These are phyloP conservation scores for Camponotus vicinus DNA, from an alignment of 1,140 invertebrate genomes.

Conservation along the genomic window DNA sequence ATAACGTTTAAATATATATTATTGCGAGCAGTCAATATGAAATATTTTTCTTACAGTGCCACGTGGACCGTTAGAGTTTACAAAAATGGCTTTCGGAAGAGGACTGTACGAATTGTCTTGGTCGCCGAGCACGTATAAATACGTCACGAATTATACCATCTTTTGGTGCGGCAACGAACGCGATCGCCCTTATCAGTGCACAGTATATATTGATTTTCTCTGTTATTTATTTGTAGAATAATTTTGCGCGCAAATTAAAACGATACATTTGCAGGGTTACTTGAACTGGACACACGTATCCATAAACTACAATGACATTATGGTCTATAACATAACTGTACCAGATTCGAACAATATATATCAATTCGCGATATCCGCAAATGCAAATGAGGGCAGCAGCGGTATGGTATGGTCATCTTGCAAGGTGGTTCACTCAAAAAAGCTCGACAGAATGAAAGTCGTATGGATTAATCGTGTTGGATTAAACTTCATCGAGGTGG, in stretches of 20 bases:
- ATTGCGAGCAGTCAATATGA: too few relatives aligned
- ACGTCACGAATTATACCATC: too few relatives aligned
- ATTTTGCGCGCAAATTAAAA: background rate
- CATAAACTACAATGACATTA: conserved; percentile 71
- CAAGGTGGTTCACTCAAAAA: conserved; percentile 90
- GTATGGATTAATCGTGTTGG: conserved; percentile 88
- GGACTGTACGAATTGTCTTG: too few relatives aligned
- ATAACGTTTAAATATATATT: too few relatives aligned
- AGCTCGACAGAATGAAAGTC: conserved; percentile 89
- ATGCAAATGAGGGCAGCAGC: conserved; percentile 88
- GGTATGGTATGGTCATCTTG: conserved; percentile 93
- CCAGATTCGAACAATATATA: conserved; percentile 85
- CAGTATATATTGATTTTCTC: conserved; percentile 78
- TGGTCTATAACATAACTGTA: conserved; percentile 86
- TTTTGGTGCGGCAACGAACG: conserved; percentile 90
- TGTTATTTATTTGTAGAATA: background rate
- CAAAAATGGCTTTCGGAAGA: too few relatives aligned
- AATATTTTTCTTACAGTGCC: too few relatives aligned
- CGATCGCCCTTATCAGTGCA: conserved; percentile 88
- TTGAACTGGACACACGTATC: conserved; percentile 87
- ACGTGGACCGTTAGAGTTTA: too few relatives aligned
- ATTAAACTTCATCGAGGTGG: conserved; percentile 88
- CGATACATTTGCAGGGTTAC: conserved; percentile 83
- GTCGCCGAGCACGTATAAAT: too few relatives aligned
- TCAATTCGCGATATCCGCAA: conserved; percentile 91